phyloP scores from a whole-genome alignment of 2,888 invertebrate genomes.

The Ceraclea dissimilis region DNA sequence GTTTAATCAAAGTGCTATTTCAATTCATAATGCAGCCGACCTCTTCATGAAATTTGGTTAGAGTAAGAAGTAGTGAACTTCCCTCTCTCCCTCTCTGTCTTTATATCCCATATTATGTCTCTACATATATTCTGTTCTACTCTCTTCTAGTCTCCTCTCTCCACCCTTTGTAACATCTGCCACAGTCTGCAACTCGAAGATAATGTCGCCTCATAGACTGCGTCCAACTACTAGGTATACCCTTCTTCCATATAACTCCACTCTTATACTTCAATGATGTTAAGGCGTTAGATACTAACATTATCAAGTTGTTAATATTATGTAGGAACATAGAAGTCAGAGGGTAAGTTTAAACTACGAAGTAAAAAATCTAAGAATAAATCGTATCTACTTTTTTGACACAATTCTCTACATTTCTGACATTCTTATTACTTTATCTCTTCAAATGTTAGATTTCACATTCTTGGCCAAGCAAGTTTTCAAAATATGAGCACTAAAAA shows the following conservation, averaged over 20 bases:
- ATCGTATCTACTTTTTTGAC: no score
- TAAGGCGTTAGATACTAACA: neutral
- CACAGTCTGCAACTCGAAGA: conserved; percentile 22
- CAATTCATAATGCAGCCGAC: conserved; percentile 2
- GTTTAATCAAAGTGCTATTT: no score
- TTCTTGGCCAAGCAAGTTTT: no score
- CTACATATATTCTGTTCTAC: neutral
- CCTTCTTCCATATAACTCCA: conserved; percentile 1
- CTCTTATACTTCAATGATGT: neutral
- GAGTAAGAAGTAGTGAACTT: neutral
- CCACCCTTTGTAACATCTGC: conserved; percentile 16
- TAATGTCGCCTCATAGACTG: conserved; percentile 25
- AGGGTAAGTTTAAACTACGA: no score
- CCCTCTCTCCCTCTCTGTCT: neutral
- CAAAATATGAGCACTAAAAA: no score
- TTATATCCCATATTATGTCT: neutral
- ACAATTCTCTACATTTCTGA: no score
- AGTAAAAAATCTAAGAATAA: no score
- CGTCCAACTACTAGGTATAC: conserved; percentile 13
- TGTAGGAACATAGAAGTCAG: no score
- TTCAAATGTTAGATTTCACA: no score
- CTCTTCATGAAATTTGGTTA: conserved; percentile 1
- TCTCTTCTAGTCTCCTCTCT: neutral
- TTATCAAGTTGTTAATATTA: no score
- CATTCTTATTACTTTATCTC: no score